Conservation (phyloP, 2,888 invertebrate genomes). For the Acrobasis repandana region DNA sequence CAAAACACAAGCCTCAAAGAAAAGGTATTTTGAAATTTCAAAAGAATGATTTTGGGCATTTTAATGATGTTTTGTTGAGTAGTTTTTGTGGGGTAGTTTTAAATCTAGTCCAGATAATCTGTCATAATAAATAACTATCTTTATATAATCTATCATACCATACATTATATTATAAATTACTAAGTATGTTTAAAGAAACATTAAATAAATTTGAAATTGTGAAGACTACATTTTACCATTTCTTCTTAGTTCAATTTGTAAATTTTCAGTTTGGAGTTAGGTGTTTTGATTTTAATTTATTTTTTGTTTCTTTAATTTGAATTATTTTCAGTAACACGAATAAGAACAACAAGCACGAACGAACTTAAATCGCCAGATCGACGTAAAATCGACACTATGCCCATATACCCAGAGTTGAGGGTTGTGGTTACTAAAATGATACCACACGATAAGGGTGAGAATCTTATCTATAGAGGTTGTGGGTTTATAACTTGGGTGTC, state of each 20-base stretch:
- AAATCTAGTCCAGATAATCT: too few relatives aligned
- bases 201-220: too few relatives aligned
- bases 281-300: slow-evolving; percentile 25
- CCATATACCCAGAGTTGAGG: slow-evolving; percentile 72
- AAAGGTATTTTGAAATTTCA: too few relatives aligned
- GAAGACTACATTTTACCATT: too few relatives aligned
- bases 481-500: slow-evolving; percentile 26
- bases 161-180: too few relatives aligned
- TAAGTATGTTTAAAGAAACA: too few relatives aligned
- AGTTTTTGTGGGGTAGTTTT: too few relatives aligned
- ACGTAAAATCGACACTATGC: slow-evolving; percentile 43
- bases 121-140: too few relatives aligned
- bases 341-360: slow-evolving; percentile 51
- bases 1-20: too few relatives aligned
- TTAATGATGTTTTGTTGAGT: too few relatives aligned
- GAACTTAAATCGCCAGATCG: slow-evolving; percentile 45
- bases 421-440: slow-evolving; percentile 74
- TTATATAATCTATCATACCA: too few relatives aligned
- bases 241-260: slow-evolving; percentile 5
- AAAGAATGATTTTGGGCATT: too few relatives aligned
- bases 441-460: slow-evolving; percentile 70
- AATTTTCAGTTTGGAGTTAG: neutral
- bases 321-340: slow-evolving; percentile 61
- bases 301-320: slow-evolving; percentile 40
- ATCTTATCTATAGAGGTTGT: slow-evolving; percentile 26